A percentile compares a stretch with the other conserved stretches of the same genome.
These are phyloP conservation scores for Lacerta viridis DNA, from an alignment of 2,797 vertebrate species.

Conservation along the genomic window DNA sequence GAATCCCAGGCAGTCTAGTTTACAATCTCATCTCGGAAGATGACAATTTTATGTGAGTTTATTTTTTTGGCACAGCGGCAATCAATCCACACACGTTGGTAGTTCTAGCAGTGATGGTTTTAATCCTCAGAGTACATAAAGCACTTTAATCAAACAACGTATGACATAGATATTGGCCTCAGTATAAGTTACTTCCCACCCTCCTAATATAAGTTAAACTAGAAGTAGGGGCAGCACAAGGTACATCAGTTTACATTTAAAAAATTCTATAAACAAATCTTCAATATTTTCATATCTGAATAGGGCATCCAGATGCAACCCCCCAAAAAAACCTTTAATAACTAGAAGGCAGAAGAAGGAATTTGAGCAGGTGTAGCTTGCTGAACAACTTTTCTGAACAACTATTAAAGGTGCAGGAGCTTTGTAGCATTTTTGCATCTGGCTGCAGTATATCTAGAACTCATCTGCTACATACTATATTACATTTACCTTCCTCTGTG, in stretches of 20 bases:
- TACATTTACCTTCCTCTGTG: not conserved
- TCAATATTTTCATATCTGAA: not conserved
- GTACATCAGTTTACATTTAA: not conserved
- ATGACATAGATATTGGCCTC: not conserved
- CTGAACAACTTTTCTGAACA: too few relatives aligned
- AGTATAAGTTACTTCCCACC: conserved; percentile 15
- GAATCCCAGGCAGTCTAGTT: conserved; percentile 49
- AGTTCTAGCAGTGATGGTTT: conserved; percentile 17
- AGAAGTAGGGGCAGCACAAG: not conserved
- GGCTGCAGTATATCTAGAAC: not conserved
- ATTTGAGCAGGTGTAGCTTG: too few relatives aligned
- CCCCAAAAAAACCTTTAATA: too few relatives aligned
- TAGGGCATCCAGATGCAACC: not conserved
- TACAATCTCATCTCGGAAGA: conserved; percentile 38
- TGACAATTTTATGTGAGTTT: conserved; percentile 3
- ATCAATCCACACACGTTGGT: conserved; percentile 26
- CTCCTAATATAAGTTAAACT: not conserved
- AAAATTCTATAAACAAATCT: not conserved
- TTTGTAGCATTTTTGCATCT: too few relatives aligned
- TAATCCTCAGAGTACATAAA: conserved; percentile 30
- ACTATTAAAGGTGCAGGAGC: too few relatives aligned
- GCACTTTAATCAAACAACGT: conserved; percentile 23
- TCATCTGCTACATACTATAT: not conserved
- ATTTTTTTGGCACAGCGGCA: conserved; percentile 34
- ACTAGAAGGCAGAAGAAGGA: too few relatives aligned